A percentile compares a stretch with the other conserved stretches of the same genome.
phyloP scores from a whole-genome alignment of 2,888 invertebrate species.

The Chrysolina oricalcia region DNA sequence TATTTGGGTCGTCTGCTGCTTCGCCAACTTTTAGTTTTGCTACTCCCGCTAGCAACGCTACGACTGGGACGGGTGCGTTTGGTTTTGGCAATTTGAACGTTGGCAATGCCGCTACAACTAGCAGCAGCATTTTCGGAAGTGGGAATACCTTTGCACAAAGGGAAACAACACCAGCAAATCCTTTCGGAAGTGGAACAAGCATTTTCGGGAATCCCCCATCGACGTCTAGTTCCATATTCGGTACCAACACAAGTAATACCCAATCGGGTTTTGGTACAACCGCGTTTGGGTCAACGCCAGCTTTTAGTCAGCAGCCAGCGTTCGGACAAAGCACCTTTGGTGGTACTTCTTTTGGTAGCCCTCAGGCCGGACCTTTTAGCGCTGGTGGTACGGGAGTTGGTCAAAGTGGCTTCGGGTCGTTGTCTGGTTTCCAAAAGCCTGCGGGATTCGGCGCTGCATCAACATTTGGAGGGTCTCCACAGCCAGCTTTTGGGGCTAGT shows the following conservation, averaged over 20 bases:
- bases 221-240: constrained; percentile 52
- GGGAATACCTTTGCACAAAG: constrained; percentile 47
- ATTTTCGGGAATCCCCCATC: constrained; percentile 48
- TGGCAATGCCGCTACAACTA: constrained; percentile 52
- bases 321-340: constrained; percentile 65
- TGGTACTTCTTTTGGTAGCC: constrained; percentile 53
- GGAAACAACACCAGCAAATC: constrained; percentile 40
- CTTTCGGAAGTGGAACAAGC: constrained; percentile 46
- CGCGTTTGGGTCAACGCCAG: constrained; percentile 50
- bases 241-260: constrained; percentile 39
- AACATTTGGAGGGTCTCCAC: constrained; percentile 68
- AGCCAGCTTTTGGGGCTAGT: constrained; percentile 70
- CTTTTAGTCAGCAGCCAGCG: constrained; percentile 58
- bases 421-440: constrained; percentile 64
- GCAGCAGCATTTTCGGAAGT: constrained; percentile 56
- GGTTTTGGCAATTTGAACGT: constrained; percentile 62
- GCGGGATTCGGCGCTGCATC: constrained; percentile 64
- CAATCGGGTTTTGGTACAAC: constrained; percentile 46
- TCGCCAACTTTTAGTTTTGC: constrained; percentile 56
- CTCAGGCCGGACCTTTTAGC: constrained; percentile 67
- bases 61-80: constrained; percentile 52
- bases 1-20: constrained; percentile 55
- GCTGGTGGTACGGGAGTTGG: constrained; percentile 64
- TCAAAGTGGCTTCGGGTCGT: constrained; percentile 70
- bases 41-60: constrained; percentile 42